Base-by-base conservation (phyloP, 2,113 vertebrate genomes). In the human (Homo sapiens) region DNA sequence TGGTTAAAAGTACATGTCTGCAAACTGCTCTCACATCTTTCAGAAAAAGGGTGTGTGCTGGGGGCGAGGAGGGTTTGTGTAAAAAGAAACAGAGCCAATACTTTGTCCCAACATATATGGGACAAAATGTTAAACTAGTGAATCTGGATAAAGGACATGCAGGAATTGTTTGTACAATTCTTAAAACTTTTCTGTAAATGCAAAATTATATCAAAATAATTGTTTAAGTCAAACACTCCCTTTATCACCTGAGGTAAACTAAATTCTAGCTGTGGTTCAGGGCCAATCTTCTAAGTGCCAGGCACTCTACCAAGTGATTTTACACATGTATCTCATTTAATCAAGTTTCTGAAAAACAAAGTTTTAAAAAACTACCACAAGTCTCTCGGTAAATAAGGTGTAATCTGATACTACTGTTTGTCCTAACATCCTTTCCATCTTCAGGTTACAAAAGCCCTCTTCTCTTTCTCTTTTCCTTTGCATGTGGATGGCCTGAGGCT, bases 21-120 rank as follows among this genome's bases (percentile, higher is more conserved):
- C n/a, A 92, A 92, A 68, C 68, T 73, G 93, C 17, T 61, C 75
- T 76, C 20, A 93, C 94, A 89, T 78, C 50, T 87, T 91, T 91
- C 61, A 82, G 50, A 48, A 89, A 75, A 93, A 79, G 55, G 20
- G 1, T 78, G 2, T 23, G 38, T 79, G 22, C 7, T 55, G 52
- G 20, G 18, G 52, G 18, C 18, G 52, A 55, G 52, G 52, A 6
- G 7, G 52, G 52, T 55, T 55, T 55, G 52, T 12, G 40, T 13
- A 68, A 8, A 92, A 8, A 87, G 38, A 16, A 12, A 45, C 6
- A 81, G n/a, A 75, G 32, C 13, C 38, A 64, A 48, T 64, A n/a
- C 81, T 78, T 64, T 64, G 61, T 64, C 12, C 61, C 27, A 57
- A 92, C 86, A 32, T 55, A 93, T 6, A 80, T 5, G 32, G 18